Base-by-base conservation (phyloP, 2,797 vertebrate species). In the Pempheris klunzingeri region DNA sequence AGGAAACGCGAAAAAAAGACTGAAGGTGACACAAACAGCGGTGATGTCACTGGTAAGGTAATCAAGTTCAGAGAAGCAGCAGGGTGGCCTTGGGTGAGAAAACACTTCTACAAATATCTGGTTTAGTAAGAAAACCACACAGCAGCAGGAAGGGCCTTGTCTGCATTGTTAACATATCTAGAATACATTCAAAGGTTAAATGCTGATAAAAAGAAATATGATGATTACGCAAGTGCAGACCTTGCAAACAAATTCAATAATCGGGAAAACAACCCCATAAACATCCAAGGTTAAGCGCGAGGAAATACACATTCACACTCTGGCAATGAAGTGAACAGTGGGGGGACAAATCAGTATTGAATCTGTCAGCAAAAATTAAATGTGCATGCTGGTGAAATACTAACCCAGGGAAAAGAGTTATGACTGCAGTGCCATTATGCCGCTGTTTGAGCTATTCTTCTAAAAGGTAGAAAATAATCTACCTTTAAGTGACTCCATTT, bases 341-440 rank as follows among this genome's bases (percentile, higher is more conserved):
- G 72, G 58, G 68, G 74, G 53, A 80, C 78, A 67, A 59, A 81
- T 26, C 50, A 57, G 63, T 78, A 76, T 64, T 80, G 71, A 85
- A 80, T 70, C 78, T 86, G 85, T 86, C 79, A 83, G 87, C 78
- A 85, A 47, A 85, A 84, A 82, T 69, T n/a, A 83, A 86, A 88
- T 68, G 77, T 80, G 71, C 70, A 70, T 26, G 18, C 67, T 52
- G 46, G 28, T 77, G 83, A 90, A 87, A 77, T 82, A 59, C 81
- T 49, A 88, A 65, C 68, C 73, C 10, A 24, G 61, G 77, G 82
- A 47, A 71, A 54, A 52, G 26, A 78, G 63, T 49, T 49, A 38
- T 58, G 61, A 67, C 74, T 71, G 65, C 63, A 52, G 65, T 63
- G 34, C 24, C 28, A 47, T 70, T 59, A 74, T 74, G 64, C 46